Base-by-base conservation (phyloP, 2,113 vertebrate genomes). In the Hemicordylus capensis region DNA sequence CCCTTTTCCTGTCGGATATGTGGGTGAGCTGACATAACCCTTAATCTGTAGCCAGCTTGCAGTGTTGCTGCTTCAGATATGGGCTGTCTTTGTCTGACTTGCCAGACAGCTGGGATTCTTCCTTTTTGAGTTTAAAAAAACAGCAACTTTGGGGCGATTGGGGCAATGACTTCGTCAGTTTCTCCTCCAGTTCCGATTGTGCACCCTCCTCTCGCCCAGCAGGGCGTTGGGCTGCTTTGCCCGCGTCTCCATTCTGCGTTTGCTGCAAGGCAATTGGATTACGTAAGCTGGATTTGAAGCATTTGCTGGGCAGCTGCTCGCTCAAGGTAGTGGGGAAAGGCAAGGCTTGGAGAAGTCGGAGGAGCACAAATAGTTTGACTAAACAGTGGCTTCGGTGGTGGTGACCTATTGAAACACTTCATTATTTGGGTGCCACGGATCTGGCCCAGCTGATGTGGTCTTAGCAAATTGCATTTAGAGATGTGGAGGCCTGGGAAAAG, bases 101-200 rank as follows among this genome's bases (percentile, higher is more conserved):
- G 28, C 48, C 39, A 51, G 28, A 8, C 9, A 2, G 67, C 0
- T 81, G 74, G 85, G 37, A 46, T 80, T 14, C 19, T 4, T 20
- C 72, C 89, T 73, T 84, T n/a, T n/a, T n/a, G n/a, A n/a, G n/a
- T n/a, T n/a, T n/a, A n/a, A 61, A 80, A 31, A 44, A 31, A 26
- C 7, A 1, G 31, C 17, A n/a, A 61, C 58, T 74, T 22, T 7
- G 19, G 3, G 10, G 3, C 12, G 26, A 24, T 70, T 19, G 14
- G 66, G 17, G 0, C 0, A 46, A 66, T 56, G 19, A 26, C 31
- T 63, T 64, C 12, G 31, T 46, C 66, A 31, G 46, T 15, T 0
- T n/a, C 54, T 7, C 1, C 20, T 28, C 34, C n/a, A 10, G 61
- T 28, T 31, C 28, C 11, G 48, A 15, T 64, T 59, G 37, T 42